A percentile compares a stretch with the other conserved stretches of the same genome.
Evolutionary conservation across 2,888 invertebrate genomes (phyloP).

Genomic region (Limnephilus rhombicus): DNA sequence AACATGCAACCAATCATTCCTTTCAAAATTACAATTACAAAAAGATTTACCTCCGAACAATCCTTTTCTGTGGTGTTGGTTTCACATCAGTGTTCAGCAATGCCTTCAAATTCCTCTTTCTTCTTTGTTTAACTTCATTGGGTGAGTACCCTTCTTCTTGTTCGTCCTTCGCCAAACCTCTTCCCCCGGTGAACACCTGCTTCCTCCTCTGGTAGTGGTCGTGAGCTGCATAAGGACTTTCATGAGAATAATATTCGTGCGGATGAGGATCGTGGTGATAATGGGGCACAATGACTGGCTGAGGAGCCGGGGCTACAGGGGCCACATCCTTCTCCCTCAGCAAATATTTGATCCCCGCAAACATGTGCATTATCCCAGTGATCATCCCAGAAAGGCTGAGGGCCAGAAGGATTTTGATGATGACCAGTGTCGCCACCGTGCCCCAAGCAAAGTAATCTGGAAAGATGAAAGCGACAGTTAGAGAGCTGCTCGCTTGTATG

Average conservation of each 20-base stretch:
- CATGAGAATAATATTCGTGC: constrained; percentile 56
- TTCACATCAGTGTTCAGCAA: constrained; percentile 40
- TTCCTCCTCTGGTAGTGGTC: constrained; percentile 31
- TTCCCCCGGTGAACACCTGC: constrained; percentile 39
- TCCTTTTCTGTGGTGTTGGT: background rate
- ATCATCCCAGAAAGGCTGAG: constrained; percentile 59
- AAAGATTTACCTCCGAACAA: constrained; percentile 51
- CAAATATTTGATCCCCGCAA: constrained; percentile 60
- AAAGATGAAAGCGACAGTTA: constrained; percentile 44
- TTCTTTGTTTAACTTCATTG: constrained; percentile 37
- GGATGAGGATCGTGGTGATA: constrained; percentile 45
- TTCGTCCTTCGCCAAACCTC: constrained; percentile 8
- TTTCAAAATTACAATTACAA: background rate
- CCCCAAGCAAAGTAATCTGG: constrained; percentile 58
- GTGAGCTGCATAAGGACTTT: background rate
- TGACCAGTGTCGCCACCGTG: constrained; percentile 51
- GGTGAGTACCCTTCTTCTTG: constrained; percentile 17
- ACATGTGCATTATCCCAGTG: constrained; percentile 54
- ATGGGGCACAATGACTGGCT: constrained; percentile 10
- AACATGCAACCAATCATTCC: too few relatives aligned
- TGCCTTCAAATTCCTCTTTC: constrained; percentile 31
- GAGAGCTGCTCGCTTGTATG: constrained; percentile 39
- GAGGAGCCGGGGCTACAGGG: background rate
- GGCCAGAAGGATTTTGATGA: constrained; percentile 61
- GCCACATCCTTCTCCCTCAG: constrained; percentile 32